Conservation (phyloP, 2,797 vertebrate species). For the Molossus molossus region DNA sequence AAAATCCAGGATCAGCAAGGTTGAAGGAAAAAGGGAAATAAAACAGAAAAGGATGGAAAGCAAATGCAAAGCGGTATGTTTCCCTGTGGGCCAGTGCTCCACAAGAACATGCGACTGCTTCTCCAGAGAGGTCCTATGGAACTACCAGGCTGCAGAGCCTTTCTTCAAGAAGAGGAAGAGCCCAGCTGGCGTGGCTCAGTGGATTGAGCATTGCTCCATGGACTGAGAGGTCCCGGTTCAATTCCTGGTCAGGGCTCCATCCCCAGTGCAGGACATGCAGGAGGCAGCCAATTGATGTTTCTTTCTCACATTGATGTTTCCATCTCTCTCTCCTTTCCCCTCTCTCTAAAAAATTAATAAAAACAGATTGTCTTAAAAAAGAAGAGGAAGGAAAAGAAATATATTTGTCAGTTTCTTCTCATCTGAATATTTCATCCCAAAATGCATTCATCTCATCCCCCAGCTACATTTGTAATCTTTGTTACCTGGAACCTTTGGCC, state of each 20-base stretch:
- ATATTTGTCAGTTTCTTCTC: background rate
- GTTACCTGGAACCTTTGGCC: background rate
- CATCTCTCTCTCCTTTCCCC: too few relatives aligned
- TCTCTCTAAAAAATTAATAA: too few relatives aligned
- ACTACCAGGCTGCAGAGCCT: background rate
- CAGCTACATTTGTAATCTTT: background rate
- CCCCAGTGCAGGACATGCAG: too few relatives aligned
- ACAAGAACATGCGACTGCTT: background rate
- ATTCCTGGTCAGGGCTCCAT: too few relatives aligned
- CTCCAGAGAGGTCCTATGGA: background rate
- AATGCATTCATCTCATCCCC: background rate
- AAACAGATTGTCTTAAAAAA: background rate
- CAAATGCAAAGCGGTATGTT: background rate
- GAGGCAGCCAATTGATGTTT: too few relatives aligned
- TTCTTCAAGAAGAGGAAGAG: background rate
- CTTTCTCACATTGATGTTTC: too few relatives aligned
- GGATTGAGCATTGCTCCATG: too few relatives aligned
- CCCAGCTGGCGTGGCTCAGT: too few relatives aligned
- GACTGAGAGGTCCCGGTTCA: too few relatives aligned
- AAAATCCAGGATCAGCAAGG: background rate
- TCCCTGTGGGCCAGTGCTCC: background rate
- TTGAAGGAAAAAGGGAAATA: background rate
- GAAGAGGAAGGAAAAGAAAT: background rate
- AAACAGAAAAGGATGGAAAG: background rate
- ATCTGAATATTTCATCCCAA: background rate